A percentile compares a stretch with the other conserved stretches of the same genome.
These are phyloP conservation scores for Antechinus stuartii DNA, from an alignment of 2,113 vertebrate species.

Conservation along the genomic window DNA sequence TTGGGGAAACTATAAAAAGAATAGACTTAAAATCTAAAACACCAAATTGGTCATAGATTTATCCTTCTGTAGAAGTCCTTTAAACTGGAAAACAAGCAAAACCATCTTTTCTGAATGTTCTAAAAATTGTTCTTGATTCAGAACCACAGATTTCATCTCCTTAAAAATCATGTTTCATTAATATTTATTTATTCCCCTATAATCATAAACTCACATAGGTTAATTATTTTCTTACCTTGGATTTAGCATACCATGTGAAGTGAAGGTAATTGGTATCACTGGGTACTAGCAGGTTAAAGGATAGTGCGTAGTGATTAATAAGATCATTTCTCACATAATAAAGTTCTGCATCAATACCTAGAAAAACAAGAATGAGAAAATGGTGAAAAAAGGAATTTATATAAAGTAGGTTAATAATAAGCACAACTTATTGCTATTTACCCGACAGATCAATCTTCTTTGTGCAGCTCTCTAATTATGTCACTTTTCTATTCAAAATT, in stretches of 20 bases:
- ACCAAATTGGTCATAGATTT: neutral
- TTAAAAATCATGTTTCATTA: neutral
- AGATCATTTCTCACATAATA: conserved; percentile 97
- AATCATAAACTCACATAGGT: conserved; percentile 68
- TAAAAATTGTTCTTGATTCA: neutral
- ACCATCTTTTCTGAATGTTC: neutral
- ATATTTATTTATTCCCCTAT: neutral
- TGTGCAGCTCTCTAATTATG: neutral
- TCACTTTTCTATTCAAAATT: neutral
- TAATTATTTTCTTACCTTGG: conserved; percentile 86
- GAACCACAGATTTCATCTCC: neutral
- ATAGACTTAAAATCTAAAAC: conserved; percentile 41
- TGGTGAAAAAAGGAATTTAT: neutral
- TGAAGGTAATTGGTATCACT: conserved; percentile 96
- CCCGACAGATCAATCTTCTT: neutral
- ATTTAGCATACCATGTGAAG: conserved; percentile 96
- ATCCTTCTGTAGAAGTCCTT: neutral
- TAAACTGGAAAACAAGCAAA: neutral
- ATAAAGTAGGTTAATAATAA: neutral
- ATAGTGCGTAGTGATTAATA: conserved; percentile 94
- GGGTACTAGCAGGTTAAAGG: conserved; percentile 95
- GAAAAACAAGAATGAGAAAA: neutral
- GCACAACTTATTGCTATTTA: neutral
- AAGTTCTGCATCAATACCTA: conserved; percentile 97
- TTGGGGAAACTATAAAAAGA: conserved; percentile 12